phyloP scores from a whole-genome alignment of 2,888 invertebrate species.

The Nymphalis urticae region DNA sequence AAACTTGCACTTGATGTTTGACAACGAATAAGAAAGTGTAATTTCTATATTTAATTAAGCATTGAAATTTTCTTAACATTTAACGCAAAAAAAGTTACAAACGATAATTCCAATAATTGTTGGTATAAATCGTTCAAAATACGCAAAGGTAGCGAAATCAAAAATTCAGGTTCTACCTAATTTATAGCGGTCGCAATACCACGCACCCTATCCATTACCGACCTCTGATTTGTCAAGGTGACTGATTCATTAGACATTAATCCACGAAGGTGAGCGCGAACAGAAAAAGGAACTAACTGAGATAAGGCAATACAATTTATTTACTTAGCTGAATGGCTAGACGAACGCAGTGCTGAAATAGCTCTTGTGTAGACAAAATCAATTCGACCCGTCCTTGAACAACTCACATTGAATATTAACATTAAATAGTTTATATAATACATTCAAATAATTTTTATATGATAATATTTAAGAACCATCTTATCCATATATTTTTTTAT shows the following conservation, averaged over 20 bases:
- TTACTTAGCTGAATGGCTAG: constrained; percentile 3
- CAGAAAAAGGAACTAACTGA: constrained; percentile 5
- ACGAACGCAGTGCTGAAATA: not conserved
- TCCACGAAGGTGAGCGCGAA: constrained; percentile 9
- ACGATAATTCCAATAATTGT: not conserved
- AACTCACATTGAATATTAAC: not conserved
- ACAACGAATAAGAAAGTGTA: no score
- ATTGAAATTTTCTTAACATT: no score
- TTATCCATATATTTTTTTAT: no score
- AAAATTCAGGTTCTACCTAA: constrained; percentile 22
- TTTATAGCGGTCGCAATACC: constrained; percentile 25
- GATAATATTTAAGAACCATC: no score
- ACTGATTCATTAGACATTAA: constrained; percentile 34
- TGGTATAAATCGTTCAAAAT: constrained; percentile 4
- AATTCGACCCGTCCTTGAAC: not conserved
- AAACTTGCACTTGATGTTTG: no score
- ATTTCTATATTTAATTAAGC: no score
- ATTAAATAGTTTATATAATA: no score
- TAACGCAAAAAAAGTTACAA: not conserved
- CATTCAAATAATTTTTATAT: no score
- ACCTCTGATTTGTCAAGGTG: constrained; percentile 28
- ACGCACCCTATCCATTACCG: constrained; percentile 24
- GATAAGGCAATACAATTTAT: constrained; percentile 8
- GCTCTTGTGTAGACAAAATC: constrained; percentile 2
- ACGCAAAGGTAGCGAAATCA: constrained; percentile 16